A percentile compares a stretch with the other conserved stretches of the same genome.
phyloP scores from a whole-genome alignment of 92 coral and sea anemone species.

The Bergia sp. region DNA sequence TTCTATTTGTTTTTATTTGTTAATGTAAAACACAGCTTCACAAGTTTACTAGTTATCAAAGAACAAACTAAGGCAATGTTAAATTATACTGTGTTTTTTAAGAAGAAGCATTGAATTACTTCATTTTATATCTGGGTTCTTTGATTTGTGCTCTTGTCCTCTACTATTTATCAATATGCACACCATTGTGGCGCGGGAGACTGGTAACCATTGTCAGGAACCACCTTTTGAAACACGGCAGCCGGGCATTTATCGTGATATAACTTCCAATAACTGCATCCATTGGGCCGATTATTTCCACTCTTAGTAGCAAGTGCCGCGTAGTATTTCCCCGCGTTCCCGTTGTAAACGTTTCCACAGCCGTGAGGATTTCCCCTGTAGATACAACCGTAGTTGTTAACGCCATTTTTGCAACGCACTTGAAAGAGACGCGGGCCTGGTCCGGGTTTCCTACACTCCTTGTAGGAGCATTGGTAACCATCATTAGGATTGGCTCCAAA shows the following conservation, averaged over 20 bases:
- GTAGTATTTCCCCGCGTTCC: not conserved
- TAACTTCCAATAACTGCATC: not conserved
- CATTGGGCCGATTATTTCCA: not conserved
- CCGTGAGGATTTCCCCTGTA: constrained; percentile 43
- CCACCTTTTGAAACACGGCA: too few species aligned
- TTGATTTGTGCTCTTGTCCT: too few species aligned
- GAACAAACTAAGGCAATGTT: too few species aligned
- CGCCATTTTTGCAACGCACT: constrained; percentile 11
- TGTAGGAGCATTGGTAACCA: constrained; percentile 23
- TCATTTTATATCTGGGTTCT: too few species aligned
- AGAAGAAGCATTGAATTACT: too few species aligned
- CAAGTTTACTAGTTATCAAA: too few species aligned
- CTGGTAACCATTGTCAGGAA: too few species aligned
- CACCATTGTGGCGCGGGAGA: too few species aligned
- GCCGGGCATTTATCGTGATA: not conserved
- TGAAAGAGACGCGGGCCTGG: constrained; percentile 35
- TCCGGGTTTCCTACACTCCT: constrained; percentile 36
- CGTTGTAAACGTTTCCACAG: not conserved
- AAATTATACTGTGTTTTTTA: too few species aligned
- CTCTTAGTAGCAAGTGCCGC: not conserved
- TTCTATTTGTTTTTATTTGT: too few species aligned
- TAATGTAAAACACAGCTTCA: too few species aligned
- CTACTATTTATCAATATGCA: too few species aligned
- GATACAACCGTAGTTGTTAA: constrained; percentile 27
- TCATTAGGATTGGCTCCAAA: constrained; percentile 11